Conservation (phyloP, 2,113 vertebrate genomes). For the Mola mola region DNA sequence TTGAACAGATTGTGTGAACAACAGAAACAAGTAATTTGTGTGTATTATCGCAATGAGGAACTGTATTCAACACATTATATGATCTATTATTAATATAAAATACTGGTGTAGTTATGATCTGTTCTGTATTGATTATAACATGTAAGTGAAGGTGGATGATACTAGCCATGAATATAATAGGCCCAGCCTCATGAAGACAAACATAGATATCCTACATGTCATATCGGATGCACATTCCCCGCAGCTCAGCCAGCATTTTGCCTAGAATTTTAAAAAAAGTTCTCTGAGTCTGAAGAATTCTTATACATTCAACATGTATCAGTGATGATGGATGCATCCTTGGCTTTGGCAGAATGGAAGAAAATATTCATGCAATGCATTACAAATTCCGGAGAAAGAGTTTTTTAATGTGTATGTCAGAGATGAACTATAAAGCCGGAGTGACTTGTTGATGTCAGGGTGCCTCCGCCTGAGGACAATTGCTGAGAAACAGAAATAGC, state of each 20-base stretch:
- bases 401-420: slow-evolving; percentile 36
- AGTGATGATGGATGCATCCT: slow-evolving; percentile 7
- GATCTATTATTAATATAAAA: too few relatives aligned
- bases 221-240: neutral
- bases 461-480: slow-evolving; percentile 15
- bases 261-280: slow-evolving; percentile 15
- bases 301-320: slow-evolving; percentile 8
- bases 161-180: neutral
- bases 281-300: slow-evolving; percentile 14
- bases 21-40: too few relatives aligned
- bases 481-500: slow-evolving; percentile 1
- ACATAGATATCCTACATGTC: neutral
- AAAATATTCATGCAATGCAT: slow-evolving; percentile 28
- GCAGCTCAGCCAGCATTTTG: neutral
- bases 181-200: neutral
- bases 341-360: slow-evolving; percentile 10
- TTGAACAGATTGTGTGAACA: too few relatives aligned
- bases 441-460: slow-evolving; percentile 43
- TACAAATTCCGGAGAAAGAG: slow-evolving; percentile 32
- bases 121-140: neutral
- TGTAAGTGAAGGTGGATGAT: neutral
- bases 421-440: slow-evolving; percentile 32
- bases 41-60: too few relatives aligned
- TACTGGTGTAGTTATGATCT: too few relatives aligned
- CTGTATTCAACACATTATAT: too few relatives aligned